Conservation (phyloP, 2,113 vertebrate genomes). For the Corythornis cristatus region DNA sequence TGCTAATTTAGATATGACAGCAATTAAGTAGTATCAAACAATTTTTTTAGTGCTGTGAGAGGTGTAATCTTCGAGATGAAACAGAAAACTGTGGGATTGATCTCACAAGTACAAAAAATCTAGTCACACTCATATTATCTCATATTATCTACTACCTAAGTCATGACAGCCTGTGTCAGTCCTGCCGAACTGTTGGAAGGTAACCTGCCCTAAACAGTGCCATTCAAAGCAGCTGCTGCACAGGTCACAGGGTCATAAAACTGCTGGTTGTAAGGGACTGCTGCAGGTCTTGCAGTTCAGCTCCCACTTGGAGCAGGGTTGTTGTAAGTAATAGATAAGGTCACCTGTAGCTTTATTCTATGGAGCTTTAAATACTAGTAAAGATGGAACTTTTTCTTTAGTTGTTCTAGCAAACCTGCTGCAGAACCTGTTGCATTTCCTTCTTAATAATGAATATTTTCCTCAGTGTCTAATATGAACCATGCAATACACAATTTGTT, state of each 20-base stretch:
- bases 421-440: not conserved
- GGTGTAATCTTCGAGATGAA: not conserved
- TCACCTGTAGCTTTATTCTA: not conserved
- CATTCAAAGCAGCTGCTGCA: not conserved
- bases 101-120: not conserved
- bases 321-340: not conserved
- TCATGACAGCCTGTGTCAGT: not conserved
- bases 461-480: not conserved
- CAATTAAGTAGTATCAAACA: not conserved
- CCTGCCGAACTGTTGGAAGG: not conserved
- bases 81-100: not conserved
- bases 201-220: not conserved
- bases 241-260: not conserved
- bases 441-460: not conserved
- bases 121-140: accelerated
- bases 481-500: not conserved
- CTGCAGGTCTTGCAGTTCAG: not conserved
- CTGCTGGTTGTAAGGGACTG: not conserved
- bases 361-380: not conserved
- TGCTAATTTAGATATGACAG: not conserved
- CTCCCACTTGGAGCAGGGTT: not conserved
- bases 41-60: not conserved
- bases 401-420: not conserved
- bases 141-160: not conserved
- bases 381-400: not conserved